phyloP scores from a whole-genome alignment of 30 jellyfish, hydroid and myxozoan species.

The Aurelia aurita complex sp. Pacific region DNA sequence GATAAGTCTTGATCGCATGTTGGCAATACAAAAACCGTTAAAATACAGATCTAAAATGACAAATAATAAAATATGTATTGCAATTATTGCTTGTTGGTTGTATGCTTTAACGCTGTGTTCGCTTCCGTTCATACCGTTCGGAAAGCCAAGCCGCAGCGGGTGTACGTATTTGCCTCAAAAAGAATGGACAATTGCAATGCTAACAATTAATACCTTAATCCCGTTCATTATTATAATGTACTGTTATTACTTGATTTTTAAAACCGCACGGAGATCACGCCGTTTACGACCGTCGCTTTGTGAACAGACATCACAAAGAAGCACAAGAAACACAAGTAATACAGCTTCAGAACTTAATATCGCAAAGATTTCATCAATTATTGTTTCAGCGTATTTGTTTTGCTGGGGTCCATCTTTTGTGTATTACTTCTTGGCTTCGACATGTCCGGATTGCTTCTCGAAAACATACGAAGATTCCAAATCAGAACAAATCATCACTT shows the following conservation, averaged over 20 bases:
- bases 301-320: not conserved
- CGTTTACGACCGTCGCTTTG: slow-evolving; percentile 2
- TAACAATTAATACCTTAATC: slow-evolving; percentile 69
- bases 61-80: slow-evolving; percentile 48
- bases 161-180: slow-evolving; percentile 69
- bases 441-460: slow-evolving; percentile 73
- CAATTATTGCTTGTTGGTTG: slow-evolving; percentile 55
- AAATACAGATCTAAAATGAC: slow-evolving; percentile 67
- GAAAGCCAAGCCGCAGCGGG: not conserved
- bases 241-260: slow-evolving; percentile 59
- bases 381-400: slow-evolving; percentile 58
- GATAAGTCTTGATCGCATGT: slow-evolving; percentile 76
- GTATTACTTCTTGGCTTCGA: slow-evolving; percentile 57
- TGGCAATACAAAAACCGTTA: slow-evolving; percentile 66
- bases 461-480: slow-evolving; percentile 47
- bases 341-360: slow-evolving; percentile 22
- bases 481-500: slow-evolving; percentile 63
- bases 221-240: slow-evolving; percentile 70
- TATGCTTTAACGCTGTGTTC: slow-evolving; percentile 66
- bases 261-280: slow-evolving; percentile 53
- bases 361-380: slow-evolving; percentile 64
- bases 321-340: not conserved
- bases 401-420: slow-evolving; percentile 97
- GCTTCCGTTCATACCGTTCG: slow-evolving; percentile 73
- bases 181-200: slow-evolving; percentile 82